These are phyloP conservation scores for Sebastes baramenuke DNA, from an alignment of 2,797 vertebrate genomes.

Conservation along the genomic window DNA sequence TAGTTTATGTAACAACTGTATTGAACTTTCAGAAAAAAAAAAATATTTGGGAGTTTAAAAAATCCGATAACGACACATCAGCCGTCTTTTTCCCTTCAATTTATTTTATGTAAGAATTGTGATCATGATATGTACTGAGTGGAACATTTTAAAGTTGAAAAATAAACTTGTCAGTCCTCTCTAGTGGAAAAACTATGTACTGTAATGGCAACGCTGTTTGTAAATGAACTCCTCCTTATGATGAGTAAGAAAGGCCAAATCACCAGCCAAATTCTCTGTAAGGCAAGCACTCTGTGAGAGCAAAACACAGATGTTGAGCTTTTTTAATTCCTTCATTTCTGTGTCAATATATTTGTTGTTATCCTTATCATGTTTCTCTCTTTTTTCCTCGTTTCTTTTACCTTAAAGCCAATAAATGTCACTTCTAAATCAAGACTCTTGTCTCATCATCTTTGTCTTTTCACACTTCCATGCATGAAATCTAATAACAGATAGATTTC, in stretches of 20 bases:
- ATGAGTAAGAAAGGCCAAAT: not conserved
- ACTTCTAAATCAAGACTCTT: not conserved
- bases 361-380: not conserved
- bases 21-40: too few species aligned
- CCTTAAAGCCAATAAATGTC: not conserved
- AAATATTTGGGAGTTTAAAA: not conserved
- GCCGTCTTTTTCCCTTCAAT: not conserved
- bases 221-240: not conserved
- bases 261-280: not conserved
- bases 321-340: not conserved
- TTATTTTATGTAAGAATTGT: not conserved
- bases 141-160: not conserved
- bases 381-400: not conserved
- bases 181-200: not conserved
- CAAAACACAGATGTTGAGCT: not conserved
- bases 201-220: not conserved
- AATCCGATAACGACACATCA: not conserved
- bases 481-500: slow-evolving; percentile 18
- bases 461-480: not conserved
- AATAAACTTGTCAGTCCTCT: not conserved
- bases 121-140: too few species aligned
- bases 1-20: too few species aligned
- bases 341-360: not conserved
- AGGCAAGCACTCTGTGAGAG: not conserved
- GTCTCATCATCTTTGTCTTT: not conserved